These are phyloP conservation scores for Phalanger gymnotis DNA, from an alignment of 2,797 vertebrate genomes.

Conservation along the genomic window DNA sequence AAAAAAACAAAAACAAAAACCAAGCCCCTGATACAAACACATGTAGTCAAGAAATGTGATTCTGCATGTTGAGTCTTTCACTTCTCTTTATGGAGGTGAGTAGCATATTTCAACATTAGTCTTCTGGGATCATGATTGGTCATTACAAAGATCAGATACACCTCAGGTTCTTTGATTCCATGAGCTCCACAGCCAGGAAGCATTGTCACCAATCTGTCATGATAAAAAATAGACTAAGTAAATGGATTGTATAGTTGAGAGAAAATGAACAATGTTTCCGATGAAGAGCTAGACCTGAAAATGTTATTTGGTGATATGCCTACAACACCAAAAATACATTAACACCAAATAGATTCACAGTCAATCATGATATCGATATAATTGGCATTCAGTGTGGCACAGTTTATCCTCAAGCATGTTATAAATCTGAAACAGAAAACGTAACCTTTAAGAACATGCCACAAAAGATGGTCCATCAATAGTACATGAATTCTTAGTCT, in stretches of 20 bases:
- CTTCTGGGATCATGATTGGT: not conserved
- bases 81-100: not conserved
- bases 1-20: not conserved
- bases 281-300: not conserved
- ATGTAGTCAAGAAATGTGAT: not conserved
- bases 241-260: not conserved
- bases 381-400: slow-evolving; percentile 39
- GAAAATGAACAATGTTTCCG: not conserved
- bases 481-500: slow-evolving; percentile 11
- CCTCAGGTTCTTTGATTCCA: not conserved
- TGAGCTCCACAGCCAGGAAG: not conserved
- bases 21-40: not conserved
- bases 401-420: slow-evolving; percentile 22
- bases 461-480: not conserved
- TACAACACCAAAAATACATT: not conserved
- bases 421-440: slow-evolving; percentile 23
- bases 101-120: not conserved
- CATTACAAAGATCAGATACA: not conserved
- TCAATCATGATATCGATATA: slow-evolving; percentile 11
- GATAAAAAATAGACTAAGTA: not conserved
- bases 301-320: not conserved
- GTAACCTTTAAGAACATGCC: slow-evolving; percentile 51
- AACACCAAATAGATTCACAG: not conserved
- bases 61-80: not conserved
- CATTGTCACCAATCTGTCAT: not conserved